Conservation (phyloP, 2,888 invertebrate genomes). For the Therioaphis trifolii region DNA sequence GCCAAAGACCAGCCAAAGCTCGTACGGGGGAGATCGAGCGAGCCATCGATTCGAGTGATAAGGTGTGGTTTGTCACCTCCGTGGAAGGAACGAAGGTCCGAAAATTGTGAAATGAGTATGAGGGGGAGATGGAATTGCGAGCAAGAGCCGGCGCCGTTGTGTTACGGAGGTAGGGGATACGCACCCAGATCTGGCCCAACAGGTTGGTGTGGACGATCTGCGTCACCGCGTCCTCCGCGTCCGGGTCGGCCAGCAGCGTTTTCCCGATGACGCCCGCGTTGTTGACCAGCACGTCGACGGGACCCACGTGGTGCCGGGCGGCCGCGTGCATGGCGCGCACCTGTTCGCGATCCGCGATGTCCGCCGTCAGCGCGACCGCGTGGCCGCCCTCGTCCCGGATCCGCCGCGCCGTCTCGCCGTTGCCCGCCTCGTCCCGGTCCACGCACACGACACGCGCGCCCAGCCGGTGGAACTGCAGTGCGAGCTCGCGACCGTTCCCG, state of each 20-base stretch:
- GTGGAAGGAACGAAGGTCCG: no score
- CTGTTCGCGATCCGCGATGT: conserved; percentile 62
- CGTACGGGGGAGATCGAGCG: no score
- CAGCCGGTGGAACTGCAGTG: conserved; percentile 42
- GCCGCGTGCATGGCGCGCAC: conserved; percentile 45
- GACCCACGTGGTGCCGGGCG: conserved; percentile 61
- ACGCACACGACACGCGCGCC: conserved; percentile 61
- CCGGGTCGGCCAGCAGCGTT: conserved; percentile 34
- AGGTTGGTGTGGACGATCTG: conserved; percentile 63
- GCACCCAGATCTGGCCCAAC: conserved; percentile 64
- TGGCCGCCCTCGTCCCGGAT: not conserved
- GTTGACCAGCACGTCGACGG: conserved; percentile 64
- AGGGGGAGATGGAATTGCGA: no score
- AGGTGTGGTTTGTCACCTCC: no score
- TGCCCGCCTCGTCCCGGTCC: conserved; percentile 55
- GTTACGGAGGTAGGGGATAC: no score
- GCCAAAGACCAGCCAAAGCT: no score
- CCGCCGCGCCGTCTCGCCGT: conserved; percentile 14
- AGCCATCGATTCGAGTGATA: no score
- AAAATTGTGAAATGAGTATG: no score
- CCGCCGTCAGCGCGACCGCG: conserved; percentile 56
- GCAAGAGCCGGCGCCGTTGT: no score
- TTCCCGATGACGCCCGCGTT: conserved; percentile 63
- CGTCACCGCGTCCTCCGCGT: conserved; percentile 39
- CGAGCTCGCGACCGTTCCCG: conserved; percentile 58